Base-by-base conservation (phyloP, 2,113 vertebrate species). In the Chamaetylas fuelleborni region DNA sequence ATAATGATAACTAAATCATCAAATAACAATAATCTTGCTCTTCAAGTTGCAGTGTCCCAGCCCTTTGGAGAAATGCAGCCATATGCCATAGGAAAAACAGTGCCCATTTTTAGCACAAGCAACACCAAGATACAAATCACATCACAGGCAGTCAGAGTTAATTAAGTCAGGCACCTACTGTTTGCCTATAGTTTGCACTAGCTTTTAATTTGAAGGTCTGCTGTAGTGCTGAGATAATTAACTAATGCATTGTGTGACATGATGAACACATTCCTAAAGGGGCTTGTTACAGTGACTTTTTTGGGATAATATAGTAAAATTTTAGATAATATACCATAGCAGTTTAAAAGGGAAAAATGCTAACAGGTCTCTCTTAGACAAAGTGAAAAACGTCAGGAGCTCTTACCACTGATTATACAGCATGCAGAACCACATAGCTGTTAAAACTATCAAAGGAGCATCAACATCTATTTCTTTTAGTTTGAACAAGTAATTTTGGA, bases 121-220 rank as follows among this genome's bases (percentile, higher is more conserved):
- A 94, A 47, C 69, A 53, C 54, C 14, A 14, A 88, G 72, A 77
- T 42, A 88, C 58, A 94, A 85, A 94, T 62, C 83, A 62, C 67
- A 90, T 74, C 92, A 92, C 71, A 72, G 43, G 65, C 85, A 90
- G 86, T 34, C 72, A 83, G 79, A 90, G 76, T 97, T 97, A 96
- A 96, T 95, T 97, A 95, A 96, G 76, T 84, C 82, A 84, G 83
- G 48, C 77, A 74, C 94, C 92, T 78, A 96, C 82, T 95, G 96
- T 66, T 94, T 91, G 92, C 88, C 69, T 92, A 81, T 62, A 91
- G 77, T 79, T 86, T 71, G 56, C 53, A 86, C 81, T 12, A 78
- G 88, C 83, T 92, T 69, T 86, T 93, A 84, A 93, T 88, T 71
- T 78, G 60, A 93, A 93, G 80, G 86, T 86, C 60, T 94, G 48